These are phyloP conservation scores for Drosophila neotestacea DNA, from an alignment of 2,888 invertebrate genomes.

Conservation along the genomic window DNA sequence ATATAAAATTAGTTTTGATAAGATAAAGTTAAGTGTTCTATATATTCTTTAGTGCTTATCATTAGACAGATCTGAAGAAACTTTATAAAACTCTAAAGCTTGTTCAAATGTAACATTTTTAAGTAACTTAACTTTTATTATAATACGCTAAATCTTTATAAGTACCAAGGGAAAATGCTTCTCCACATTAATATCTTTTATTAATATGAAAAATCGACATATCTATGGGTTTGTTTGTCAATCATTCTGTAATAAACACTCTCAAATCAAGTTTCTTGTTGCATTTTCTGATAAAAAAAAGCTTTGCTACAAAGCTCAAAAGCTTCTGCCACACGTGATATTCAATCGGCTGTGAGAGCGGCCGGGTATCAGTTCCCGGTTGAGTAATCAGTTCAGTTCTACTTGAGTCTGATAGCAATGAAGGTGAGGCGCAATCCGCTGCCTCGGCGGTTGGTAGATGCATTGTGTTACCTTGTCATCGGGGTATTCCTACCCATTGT, in stretches of 20 bases:
- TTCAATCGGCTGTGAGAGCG: constrained; percentile 28
- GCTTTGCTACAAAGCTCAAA: constrained; percentile 3
- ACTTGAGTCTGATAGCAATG: constrained; percentile 43
- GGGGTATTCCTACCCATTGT: constrained; percentile 80
- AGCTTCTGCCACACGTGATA: constrained; percentile 47
- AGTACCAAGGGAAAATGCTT: background rate
- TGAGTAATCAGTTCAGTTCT: constrained; percentile 19
- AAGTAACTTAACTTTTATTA: too few species aligned
- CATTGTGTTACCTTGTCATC: constrained; percentile 81
- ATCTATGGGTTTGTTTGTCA: background rate
- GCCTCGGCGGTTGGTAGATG: constrained; percentile 67
- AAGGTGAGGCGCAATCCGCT: constrained; percentile 64
- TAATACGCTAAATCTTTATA: too few species aligned
- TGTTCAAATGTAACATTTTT: background rate
- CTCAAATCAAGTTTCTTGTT: too few species aligned
- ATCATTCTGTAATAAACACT: background rate
- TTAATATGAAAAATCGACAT: background rate
- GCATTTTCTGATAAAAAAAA: constrained; percentile 28
- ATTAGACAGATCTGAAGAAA: background rate
- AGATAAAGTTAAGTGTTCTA: constrained; percentile 1
- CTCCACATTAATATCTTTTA: background rate
- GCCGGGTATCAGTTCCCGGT: background rate
- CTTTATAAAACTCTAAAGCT: background rate
- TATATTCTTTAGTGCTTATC: background rate
- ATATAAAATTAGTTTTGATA: background rate